Percentiles rank a stretch among this genome's conserved stretches.
Evolutionary conservation across 2,888 invertebrate genomes (phyloP).

Genomic region (Athalia rosae): DNA sequence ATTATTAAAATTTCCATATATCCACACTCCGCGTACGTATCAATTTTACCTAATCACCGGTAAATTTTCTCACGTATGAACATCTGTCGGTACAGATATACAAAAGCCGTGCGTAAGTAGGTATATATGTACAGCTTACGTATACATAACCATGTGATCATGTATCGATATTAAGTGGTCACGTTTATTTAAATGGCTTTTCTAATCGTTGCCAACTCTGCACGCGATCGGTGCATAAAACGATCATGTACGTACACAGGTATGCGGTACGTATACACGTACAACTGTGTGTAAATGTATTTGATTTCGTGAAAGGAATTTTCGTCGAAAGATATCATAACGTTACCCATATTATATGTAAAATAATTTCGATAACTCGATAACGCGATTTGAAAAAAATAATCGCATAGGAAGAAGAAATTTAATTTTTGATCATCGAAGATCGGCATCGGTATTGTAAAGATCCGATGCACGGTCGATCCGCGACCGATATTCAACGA

Average conservation of each 20-base stretch:
- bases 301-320: conserved; percentile 4
- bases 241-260: neutral
- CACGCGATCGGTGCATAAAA: neutral
- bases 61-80: conserved; percentile 31
- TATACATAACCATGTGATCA: no score
- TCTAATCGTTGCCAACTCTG: neutral
- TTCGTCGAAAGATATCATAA: neutral
- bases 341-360: neutral
- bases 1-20: neutral
- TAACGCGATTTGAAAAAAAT: no score
- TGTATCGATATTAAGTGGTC: neutral
- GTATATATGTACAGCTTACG: neutral
- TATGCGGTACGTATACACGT: neutral
- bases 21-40: neutral
- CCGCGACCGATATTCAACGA: no score
- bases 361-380: no score
- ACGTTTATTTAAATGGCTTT: conserved; percentile 11
- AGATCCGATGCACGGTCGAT: no score
- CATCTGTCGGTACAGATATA: neutral
- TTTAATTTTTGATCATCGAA: no score
- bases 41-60: neutral
- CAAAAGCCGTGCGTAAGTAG: neutral
- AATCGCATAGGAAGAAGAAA: no score
- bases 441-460: no score
- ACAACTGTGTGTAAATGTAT: no score